Percentiles rank a stretch among this genome's conserved stretches.
These are phyloP conservation scores for Drosophila ficusphila DNA, from an alignment of 1,140 invertebrate species.

Conservation along the genomic window DNA sequence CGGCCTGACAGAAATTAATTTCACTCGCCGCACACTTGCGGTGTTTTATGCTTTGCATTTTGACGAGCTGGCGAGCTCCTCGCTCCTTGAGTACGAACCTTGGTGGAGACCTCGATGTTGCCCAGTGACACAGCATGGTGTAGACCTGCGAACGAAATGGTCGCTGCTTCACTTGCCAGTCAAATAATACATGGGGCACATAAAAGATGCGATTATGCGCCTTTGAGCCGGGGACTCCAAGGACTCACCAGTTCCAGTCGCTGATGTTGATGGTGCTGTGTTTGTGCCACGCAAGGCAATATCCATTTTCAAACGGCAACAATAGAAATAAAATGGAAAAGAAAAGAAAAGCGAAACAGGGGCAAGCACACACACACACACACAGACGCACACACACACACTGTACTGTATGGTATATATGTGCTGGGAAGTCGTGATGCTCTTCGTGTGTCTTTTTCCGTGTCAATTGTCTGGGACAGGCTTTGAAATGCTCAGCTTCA, in stretches of 20 bases:
- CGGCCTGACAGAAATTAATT: constrained; percentile 28
- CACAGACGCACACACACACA: constrained; percentile 14
- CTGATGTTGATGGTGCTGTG: constrained; percentile 26
- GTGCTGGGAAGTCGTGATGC: constrained; percentile 16
- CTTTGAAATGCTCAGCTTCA: constrained; percentile 13
- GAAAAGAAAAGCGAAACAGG: constrained; percentile 45
- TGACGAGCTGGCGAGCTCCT: not conserved
- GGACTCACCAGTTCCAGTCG: constrained; percentile 65
- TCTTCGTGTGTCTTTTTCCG: constrained; percentile 10
- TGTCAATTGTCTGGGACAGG: constrained; percentile 53
- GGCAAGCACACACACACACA: constrained; percentile 42
- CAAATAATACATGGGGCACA: constrained; percentile 25
- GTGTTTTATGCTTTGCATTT: constrained; percentile 10
- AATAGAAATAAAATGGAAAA: constrained; percentile 45
- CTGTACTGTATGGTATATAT: constrained; percentile 24
- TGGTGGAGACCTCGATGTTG: constrained; percentile 84
- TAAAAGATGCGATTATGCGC: constrained; percentile 49
- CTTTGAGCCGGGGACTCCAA: constrained; percentile 52
- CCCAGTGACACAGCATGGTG: constrained; percentile 85
- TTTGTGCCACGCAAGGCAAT: constrained; percentile 65
- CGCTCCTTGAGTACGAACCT: constrained; percentile 65
- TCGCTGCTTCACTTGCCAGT: constrained; percentile 36
- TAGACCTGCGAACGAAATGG: constrained; percentile 76
- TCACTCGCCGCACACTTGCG: constrained; percentile 32
- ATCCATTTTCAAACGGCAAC: constrained; percentile 71